phyloP scores from a whole-genome alignment of 2,797 vertebrate species.

The Ispidina picta region DNA sequence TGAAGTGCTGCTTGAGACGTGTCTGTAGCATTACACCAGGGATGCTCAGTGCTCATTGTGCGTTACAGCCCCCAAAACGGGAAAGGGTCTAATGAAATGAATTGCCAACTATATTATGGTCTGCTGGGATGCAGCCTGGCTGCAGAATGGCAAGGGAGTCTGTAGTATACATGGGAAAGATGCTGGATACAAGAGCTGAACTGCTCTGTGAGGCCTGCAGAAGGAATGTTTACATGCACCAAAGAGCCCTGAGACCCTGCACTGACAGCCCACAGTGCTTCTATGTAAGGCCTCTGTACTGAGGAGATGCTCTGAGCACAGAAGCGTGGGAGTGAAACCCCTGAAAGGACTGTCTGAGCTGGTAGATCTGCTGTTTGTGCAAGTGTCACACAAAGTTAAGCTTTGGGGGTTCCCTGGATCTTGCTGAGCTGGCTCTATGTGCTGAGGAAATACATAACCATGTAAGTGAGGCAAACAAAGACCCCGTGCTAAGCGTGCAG shows the following conservation, averaged over 20 bases:
- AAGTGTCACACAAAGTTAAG: not conserved
- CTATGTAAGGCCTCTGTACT: not conserved
- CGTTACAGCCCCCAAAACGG: not conserved
- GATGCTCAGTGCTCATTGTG: rapidly evolving
- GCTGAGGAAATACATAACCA: not conserved
- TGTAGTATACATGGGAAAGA: rapidly evolving
- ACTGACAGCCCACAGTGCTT: not conserved
- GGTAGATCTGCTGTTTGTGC: not conserved
- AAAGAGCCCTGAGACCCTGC: not conserved
- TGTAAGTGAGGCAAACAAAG: not conserved
- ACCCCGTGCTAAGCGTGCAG: rapidly evolving
- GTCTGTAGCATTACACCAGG: not conserved
- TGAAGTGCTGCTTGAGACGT: rapidly evolving
- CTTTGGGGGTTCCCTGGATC: not conserved
- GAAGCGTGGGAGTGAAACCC: not conserved
- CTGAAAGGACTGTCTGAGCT: not conserved
- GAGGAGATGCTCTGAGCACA: not conserved
- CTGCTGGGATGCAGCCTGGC: not conserved
- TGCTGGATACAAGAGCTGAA: not conserved
- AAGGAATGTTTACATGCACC: not conserved
- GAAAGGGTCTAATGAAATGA: not conserved
- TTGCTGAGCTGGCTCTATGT: not conserved
- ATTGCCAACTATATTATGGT: not conserved
- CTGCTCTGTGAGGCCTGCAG: not conserved
- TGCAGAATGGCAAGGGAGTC: not conserved